Evolutionary conservation across 2,113 vertebrate species (phyloP).

Genomic region (Promerops cafer): DNA sequence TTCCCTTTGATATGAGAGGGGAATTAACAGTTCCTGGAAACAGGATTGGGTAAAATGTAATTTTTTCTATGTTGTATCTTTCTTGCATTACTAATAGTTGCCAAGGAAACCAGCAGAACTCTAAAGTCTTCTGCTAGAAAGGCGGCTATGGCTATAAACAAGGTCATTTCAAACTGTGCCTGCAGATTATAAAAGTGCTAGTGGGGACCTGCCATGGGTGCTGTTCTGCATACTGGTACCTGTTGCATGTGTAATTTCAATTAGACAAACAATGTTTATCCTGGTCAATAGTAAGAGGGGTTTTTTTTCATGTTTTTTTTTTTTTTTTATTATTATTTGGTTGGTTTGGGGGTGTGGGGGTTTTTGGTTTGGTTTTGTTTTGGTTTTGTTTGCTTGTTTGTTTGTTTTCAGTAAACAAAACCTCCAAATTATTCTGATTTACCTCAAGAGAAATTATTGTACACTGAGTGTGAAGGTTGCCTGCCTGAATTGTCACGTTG

Average conservation of each 20-base stretch:
- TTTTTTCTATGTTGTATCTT: neutral
- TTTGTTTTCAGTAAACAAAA: neutral
- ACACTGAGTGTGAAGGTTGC: neutral
- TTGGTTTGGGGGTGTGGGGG: neutral
- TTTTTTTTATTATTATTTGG: neutral
- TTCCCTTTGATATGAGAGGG: neutral
- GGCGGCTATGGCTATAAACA: neutral
- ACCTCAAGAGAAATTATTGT: neutral
- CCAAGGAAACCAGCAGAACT: constrained; percentile 27
- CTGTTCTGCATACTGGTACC: neutral
- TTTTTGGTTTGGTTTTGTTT: neutral
- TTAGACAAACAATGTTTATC: neutral
- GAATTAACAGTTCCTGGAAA: neutral
- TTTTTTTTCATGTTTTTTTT: neutral
- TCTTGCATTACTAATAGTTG: constrained; percentile 28
- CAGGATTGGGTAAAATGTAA: neutral
- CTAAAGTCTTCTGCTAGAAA: neutral
- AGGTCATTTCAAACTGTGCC: neutral
- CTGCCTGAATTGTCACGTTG: neutral
- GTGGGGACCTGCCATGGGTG: neutral
- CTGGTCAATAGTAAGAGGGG: neutral
- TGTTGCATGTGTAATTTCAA: neutral
- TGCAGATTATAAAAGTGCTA: neutral
- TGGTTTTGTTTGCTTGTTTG: no score
- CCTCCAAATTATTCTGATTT: neutral